Conservation (phyloP, 2,113 vertebrate genomes). For the Sarotherodon lohbergeri region DNA sequence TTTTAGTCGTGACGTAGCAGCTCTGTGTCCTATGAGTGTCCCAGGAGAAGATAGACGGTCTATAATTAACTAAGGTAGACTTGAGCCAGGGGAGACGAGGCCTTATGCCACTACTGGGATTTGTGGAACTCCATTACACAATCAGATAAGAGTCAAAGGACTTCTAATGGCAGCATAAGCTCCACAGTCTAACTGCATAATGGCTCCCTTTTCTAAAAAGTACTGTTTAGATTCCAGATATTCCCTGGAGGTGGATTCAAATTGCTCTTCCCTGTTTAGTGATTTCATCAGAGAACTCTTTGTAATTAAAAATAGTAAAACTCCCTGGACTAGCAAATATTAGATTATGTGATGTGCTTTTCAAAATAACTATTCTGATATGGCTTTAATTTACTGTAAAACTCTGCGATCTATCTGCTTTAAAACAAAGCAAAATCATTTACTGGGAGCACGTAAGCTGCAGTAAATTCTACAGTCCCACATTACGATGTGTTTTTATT, state of each 20-base stretch:
- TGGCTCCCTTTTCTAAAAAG: not conserved
- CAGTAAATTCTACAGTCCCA: not conserved
- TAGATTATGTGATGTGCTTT: not conserved
- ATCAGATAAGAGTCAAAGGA: constrained; percentile 49
- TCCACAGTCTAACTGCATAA: not conserved
- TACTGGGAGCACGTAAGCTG: not conserved
- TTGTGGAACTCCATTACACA: constrained; percentile 56
- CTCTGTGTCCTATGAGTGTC: constrained; percentile 45
- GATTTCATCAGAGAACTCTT: not conserved
- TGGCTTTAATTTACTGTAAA: not conserved
- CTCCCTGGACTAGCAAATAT: not conserved
- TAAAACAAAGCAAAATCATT: fast-evolving
- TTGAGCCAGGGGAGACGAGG: constrained; percentile 42
- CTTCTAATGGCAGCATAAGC: constrained; percentile 22
- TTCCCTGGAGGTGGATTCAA: not conserved
- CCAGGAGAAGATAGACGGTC: constrained; percentile 47
- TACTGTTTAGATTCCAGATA: not conserved
- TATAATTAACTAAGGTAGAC: constrained; percentile 59
- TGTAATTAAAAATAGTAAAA: not conserved
- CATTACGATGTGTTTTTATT: not conserved
- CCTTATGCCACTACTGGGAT: constrained; percentile 46
- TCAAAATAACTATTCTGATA: not conserved
- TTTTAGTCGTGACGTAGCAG: not conserved
- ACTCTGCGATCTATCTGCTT: not conserved
- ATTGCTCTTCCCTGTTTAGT: fast-evolving